phyloP scores from a whole-genome alignment of 2,888 invertebrate species.

The Drosophila falleni region DNA sequence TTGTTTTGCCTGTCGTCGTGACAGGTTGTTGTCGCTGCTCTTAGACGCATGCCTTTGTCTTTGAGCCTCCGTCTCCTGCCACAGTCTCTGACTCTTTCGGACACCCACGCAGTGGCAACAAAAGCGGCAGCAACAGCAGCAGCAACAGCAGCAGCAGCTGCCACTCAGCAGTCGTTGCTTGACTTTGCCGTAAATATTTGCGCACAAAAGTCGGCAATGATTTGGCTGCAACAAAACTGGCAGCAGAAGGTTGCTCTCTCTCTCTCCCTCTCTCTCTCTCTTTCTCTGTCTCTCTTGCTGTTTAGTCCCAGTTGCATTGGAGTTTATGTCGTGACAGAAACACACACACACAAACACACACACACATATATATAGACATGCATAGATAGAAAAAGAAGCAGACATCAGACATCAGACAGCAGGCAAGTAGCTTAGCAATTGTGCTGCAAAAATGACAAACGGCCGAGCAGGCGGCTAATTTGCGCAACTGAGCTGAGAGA shows the following conservation, averaged over 20 bases:
- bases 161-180: constrained; percentile 66
- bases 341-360: constrained; percentile 14
- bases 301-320: constrained; percentile 28
- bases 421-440: constrained; percentile 33
- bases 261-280: not conserved
- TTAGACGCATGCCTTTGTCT: constrained; percentile 69
- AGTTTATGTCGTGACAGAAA: constrained; percentile 35
- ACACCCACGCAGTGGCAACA: constrained; percentile 35
- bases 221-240: constrained; percentile 72
- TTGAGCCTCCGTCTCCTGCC: constrained; percentile 2
- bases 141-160: constrained; percentile 59
- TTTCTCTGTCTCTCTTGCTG: not conserved
- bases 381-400: not conserved
- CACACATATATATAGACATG: constrained; percentile 23
- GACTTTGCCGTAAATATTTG: constrained; percentile 75
- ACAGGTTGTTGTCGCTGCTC: constrained; percentile 73
- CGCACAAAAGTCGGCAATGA: constrained; percentile 80
- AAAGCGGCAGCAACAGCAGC: constrained; percentile 14
- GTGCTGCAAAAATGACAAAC: constrained; percentile 53
- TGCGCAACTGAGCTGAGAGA: constrained; percentile 52
- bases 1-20: constrained; percentile 52
- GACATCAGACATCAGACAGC: constrained; percentile 6
- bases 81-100: not conserved
- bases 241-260: constrained; percentile 37
- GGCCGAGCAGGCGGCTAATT: constrained; percentile 69